Evolutionary conservation across 2,113 vertebrate genomes (phyloP).

Genomic region (Cynopterus brachyotis): DNA sequence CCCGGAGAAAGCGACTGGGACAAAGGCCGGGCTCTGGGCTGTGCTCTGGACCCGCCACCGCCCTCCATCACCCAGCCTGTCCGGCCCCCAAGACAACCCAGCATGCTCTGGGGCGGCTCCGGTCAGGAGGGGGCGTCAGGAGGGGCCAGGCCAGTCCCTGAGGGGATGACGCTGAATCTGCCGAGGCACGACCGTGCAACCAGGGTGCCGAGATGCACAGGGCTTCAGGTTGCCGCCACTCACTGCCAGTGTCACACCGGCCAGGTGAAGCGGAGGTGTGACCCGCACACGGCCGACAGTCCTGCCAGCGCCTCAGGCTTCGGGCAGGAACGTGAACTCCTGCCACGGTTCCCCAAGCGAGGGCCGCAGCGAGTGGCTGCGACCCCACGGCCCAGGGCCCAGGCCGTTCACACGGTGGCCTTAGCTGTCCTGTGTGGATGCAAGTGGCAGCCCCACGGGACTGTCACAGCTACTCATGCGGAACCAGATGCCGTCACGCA

Average conservation of each 20-base stretch:
- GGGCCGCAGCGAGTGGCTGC: rapidly evolving
- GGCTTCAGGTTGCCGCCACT: background rate
- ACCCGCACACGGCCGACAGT: background rate
- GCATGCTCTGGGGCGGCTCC: too few species aligned
- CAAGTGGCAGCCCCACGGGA: background rate
- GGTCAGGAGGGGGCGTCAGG: too few species aligned
- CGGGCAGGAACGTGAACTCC: rapidly evolving
- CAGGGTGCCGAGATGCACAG: background rate
- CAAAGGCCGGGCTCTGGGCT: too few species aligned
- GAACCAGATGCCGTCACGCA: too few species aligned
- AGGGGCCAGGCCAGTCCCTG: background rate
- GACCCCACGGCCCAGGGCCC: background rate
- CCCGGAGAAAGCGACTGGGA: too few species aligned
- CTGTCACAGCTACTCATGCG: background rate
- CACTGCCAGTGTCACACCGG: rapidly evolving
- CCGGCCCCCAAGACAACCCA: too few species aligned
- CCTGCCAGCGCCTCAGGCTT: background rate
- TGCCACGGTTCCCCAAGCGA: background rate
- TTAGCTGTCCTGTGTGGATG: rapidly evolving
- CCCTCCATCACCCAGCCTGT: too few species aligned
- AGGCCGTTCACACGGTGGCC: background rate
- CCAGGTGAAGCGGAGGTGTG: background rate
- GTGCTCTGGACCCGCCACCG: too few species aligned
- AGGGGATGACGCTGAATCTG: too few species aligned
- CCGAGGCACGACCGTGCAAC: background rate